phyloP scores from a whole-genome alignment of 2,888 invertebrate genomes.

The Tenthredo amoena region DNA sequence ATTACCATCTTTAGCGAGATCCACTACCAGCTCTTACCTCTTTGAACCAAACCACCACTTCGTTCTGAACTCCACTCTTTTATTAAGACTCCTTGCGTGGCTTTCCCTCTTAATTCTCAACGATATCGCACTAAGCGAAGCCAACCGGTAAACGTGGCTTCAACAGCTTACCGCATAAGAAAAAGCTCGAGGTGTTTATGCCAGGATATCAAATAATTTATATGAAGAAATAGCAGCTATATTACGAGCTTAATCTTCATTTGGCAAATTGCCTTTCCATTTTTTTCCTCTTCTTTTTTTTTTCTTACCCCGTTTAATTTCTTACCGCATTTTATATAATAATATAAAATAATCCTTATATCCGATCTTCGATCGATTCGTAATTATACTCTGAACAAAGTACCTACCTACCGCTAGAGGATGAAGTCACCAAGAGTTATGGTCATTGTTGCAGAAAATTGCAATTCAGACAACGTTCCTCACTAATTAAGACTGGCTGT shows the following conservation, averaged over 20 bases:
- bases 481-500: constrained; percentile 43
- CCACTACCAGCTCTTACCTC: constrained; percentile 44
- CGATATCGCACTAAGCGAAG: constrained; percentile 30
- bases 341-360: background rate
- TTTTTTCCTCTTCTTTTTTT: background rate
- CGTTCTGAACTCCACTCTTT: constrained; percentile 30
- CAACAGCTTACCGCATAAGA: background rate
- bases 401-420: background rate
- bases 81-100: constrained; percentile 47
- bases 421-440: constrained; percentile 19
- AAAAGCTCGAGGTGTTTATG: background rate
- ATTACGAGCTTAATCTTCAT: background rate
- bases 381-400: constrained; percentile 27
- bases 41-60: constrained; percentile 48
- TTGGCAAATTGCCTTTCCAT: background rate
- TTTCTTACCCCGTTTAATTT: background rate
- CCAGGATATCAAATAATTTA: background rate
- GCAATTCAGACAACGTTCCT: constrained; percentile 26
- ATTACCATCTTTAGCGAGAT: constrained; percentile 46
- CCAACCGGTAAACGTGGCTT: constrained; percentile 32
- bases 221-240: background rate
- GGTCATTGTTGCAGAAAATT: constrained; percentile 48
- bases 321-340: background rate
- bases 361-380: background rate
- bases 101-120: constrained; percentile 43